Percentiles rank a stretch among this genome's conserved stretches.
Evolutionary conservation across 1,140 invertebrate genomes (phyloP).

Genomic region (Lordiphosa stackelbergi): DNA sequence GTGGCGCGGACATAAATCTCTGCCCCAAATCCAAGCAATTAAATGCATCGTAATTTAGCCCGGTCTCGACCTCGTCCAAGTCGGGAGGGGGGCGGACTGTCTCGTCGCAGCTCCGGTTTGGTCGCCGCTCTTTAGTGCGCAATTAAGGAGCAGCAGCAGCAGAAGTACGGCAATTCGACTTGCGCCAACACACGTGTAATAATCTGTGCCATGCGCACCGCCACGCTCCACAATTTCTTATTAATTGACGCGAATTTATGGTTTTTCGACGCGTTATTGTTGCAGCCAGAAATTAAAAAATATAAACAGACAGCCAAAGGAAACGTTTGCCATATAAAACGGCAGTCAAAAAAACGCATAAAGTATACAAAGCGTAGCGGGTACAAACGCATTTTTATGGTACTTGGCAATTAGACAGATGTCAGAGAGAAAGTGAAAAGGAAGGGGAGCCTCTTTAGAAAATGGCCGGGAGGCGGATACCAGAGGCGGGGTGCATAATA

Average conservation of each 20-base stretch:
- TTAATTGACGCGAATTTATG: conserved; percentile 75
- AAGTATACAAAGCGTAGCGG: conserved; percentile 38
- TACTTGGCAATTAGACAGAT: conserved; percentile 63
- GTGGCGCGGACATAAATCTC: conserved; percentile 72
- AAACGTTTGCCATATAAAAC: background rate
- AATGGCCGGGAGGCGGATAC: conserved; percentile 1
- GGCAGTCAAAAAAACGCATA: conserved; percentile 38
- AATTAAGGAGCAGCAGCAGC: conserved; percentile 63
- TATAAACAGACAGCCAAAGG: conserved; percentile 57
- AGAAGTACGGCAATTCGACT: conserved; percentile 35
- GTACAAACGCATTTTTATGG: conserved; percentile 64
- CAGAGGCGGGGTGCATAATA: conserved; percentile 33
- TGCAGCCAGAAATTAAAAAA: conserved; percentile 66
- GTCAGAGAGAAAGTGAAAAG: background rate
- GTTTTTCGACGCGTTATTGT: conserved; percentile 73
- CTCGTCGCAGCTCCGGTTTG: conserved; percentile 2
- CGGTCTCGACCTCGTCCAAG: conserved; percentile 10
- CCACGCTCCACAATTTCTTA: conserved; percentile 68
- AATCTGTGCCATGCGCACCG: conserved; percentile 42
- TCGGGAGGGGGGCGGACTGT: background rate
- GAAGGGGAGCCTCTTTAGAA: conserved; percentile 1
- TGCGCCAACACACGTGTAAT: conserved; percentile 36
- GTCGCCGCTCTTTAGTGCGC: conserved; percentile 62
- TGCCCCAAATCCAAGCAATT: conserved; percentile 74
- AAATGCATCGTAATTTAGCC: conserved; percentile 75